Evolutionary conservation across 2,113 vertebrate genomes (phyloP).

Genomic region (Nothoprocta pentlandii): DNA sequence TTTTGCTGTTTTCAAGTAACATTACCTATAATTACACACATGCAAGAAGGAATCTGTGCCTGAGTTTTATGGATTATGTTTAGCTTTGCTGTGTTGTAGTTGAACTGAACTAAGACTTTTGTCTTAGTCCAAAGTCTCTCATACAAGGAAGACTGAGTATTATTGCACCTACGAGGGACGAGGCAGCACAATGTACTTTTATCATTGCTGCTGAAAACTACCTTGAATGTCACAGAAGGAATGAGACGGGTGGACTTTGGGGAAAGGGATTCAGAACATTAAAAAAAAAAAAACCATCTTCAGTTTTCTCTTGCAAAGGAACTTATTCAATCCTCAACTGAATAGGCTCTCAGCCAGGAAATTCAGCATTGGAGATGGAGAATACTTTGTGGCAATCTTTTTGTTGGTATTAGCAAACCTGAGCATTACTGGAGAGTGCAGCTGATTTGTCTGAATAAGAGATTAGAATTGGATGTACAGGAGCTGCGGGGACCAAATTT

Average conservation of each 20-base stretch:
- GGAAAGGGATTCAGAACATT: neutral
- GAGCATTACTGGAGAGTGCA: neutral
- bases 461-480: neutral
- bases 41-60: neutral
- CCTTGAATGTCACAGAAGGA: neutral
- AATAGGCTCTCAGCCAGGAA: accelerated
- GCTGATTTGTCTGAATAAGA: neutral
- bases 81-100: neutral
- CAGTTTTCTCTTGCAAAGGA: neutral
- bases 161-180: neutral
- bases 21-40: neutral
- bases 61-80: neutral
- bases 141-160: neutral
- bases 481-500: neutral
- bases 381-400: neutral
- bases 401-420: neutral
- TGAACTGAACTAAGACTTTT: neutral
- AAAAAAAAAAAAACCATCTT: neutral
- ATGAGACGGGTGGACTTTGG: neutral
- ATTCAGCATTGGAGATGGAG: neutral
- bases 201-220: neutral
- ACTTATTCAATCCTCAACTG: neutral
- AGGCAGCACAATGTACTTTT: neutral
- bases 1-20: neutral
- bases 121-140: neutral